These are phyloP conservation scores for Acleris cristana DNA, from an alignment of 2,888 invertebrate species.

Conservation along the genomic window DNA sequence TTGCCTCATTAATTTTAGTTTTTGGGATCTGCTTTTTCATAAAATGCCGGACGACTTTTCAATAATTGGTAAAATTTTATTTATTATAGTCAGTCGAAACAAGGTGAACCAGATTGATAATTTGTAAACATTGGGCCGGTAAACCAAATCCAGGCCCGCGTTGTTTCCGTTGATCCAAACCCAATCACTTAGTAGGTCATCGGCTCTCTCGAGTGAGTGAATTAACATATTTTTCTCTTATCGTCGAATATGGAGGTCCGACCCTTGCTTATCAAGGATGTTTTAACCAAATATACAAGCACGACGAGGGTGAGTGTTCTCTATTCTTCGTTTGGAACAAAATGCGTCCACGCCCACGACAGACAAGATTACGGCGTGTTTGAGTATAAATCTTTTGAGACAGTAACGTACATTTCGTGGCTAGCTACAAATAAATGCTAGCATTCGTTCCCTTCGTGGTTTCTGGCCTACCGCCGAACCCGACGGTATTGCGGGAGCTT, in stretches of 20 bases:
- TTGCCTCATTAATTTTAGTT: conserved; percentile 25
- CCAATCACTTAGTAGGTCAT: conserved; percentile 83
- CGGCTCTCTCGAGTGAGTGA: conserved; percentile 69
- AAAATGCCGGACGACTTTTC: conserved; percentile 6
- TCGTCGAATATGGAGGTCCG: conserved; percentile 74
- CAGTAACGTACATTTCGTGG: conserved; percentile 74
- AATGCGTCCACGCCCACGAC: conserved; percentile 77
- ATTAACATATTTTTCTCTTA: conserved; percentile 83
- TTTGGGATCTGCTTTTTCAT: background rate
- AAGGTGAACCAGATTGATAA: conserved; percentile 47
- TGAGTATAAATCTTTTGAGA: conserved; percentile 77
- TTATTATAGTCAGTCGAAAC: background rate
- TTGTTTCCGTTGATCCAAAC: conserved; percentile 73
- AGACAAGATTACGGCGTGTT: conserved; percentile 77
- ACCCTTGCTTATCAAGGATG: conserved; percentile 74
- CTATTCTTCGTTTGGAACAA: conserved; percentile 61
- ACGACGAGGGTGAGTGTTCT: conserved; percentile 61
- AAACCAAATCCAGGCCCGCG: conserved; percentile 62
- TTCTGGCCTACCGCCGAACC: conserved; percentile 54
- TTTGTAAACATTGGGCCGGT: conserved; percentile 78
- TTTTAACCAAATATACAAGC: conserved; percentile 68
- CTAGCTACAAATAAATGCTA: conserved; percentile 72
- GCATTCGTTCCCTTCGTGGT: conserved; percentile 58
- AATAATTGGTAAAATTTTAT: conserved; percentile 9
- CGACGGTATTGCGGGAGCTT: conserved; percentile 48